phyloP scores from a whole-genome alignment of 2,888 invertebrate species.

The Sinodicranocentrus sp. region DNA sequence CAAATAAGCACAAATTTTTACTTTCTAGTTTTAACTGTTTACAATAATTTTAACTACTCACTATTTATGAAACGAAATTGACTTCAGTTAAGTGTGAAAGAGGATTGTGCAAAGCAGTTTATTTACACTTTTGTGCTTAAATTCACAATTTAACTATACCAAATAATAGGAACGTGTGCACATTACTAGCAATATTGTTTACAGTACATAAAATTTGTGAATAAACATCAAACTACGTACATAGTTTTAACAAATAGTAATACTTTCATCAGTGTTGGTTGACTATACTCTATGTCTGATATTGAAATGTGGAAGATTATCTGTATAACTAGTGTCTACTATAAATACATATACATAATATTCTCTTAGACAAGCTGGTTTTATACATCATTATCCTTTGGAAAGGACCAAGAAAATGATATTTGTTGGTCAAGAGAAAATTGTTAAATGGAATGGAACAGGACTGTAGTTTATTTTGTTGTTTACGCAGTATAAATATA shows the following conservation, averaged over 20 bases:
- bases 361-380: background rate
- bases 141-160: background rate
- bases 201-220: no score
- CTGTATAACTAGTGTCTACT: no score
- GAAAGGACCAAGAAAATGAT: conserved; percentile 14
- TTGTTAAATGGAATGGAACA: conserved; percentile 64
- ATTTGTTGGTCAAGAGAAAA: conserved; percentile 60
- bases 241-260: no score
- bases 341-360: no score
- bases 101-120: conserved; percentile 21
- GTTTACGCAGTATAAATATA: background rate
- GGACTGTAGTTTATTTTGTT: conserved; percentile 29
- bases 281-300: no score
- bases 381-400: conserved; percentile 1
- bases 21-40: background rate
- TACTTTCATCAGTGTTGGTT: no score
- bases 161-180: background rate
- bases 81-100: background rate
- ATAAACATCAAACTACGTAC: no score
- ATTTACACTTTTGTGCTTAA: background rate
- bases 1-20: background rate
- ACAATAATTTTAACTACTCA: background rate
- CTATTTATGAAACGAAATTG: background rate
- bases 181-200: no score
- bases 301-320: no score